Evolutionary conservation across 2,797 vertebrate species (phyloP), one percentile per base, ranked within the genome.

Genomic region (Epinephelus awoara): DNA sequence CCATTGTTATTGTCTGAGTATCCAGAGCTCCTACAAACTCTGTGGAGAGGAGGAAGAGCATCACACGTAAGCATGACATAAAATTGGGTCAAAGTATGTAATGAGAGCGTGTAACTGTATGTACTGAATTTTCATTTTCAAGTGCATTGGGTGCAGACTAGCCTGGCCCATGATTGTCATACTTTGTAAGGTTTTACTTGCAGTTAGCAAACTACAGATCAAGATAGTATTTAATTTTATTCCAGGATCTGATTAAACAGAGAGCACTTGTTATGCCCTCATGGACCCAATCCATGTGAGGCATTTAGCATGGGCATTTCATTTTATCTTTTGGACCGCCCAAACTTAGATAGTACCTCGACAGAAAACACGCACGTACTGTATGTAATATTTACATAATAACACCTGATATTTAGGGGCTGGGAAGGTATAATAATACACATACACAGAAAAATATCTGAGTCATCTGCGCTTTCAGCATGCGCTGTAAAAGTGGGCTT

Each of bases 1-100:
- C 96, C 0, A 94, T 95, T 14, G 95, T 90, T 3, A 99, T 99
- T 88, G 96, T 97, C 93, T 99, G 96, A 65, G 97, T 96, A 0
- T 97, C 96, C 92, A 99, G 92, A 17, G 97, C 96, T 40, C 92
- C 95, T 0, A 99, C 97, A 88, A 96, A 94, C 87, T 97, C 98
- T 99, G 92, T 29, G 76, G 87, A 70, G 67, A 85, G 38, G 65
- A 80, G 38, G 40, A 29, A 59, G 21, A 65, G 50, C 1, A 17
- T 79, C 34, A 84, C 6, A 67, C 15, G 13, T 2, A 2, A 57
- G 23, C 49, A 47, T 19, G 9, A 54, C 9, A 42, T 29, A 50
- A 15, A 23, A 47, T 50, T 0, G 64, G 2, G 66, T 67, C 7
- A 2, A 58, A 51, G 3, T 19, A 29, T 23, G 6, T 17, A 54